phyloP scores from a whole-genome alignment of 2,797 vertebrate genomes.

The Orestias chungarensis region DNA sequence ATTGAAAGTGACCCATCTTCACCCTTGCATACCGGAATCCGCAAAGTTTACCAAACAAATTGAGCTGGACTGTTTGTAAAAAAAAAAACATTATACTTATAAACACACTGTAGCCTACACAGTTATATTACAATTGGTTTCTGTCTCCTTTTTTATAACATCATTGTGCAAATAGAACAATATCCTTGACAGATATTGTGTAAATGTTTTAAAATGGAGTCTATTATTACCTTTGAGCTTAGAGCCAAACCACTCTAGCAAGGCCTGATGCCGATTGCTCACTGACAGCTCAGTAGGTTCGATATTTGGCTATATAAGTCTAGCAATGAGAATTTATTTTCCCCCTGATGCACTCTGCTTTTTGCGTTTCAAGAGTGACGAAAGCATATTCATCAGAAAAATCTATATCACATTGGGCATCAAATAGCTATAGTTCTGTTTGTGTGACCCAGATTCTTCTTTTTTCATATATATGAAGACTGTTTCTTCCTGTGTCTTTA shows the following conservation, averaged over 20 bases:
- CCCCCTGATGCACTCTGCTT: neutral
- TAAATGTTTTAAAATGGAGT: neutral
- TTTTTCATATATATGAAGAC: conserved; percentile 44
- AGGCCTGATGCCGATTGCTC: too few species aligned
- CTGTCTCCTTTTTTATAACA: too few species aligned
- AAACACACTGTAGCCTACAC: too few species aligned
- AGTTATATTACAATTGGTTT: too few species aligned
- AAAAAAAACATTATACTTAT: too few species aligned
- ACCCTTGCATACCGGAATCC: too few species aligned
- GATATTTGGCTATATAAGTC: neutral
- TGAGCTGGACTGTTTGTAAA: too few species aligned
- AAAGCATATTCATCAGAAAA: neutral
- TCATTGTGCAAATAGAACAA: too few species aligned
- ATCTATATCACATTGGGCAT: neutral
- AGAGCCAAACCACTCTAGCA: too few species aligned
- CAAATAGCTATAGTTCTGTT: neutral
- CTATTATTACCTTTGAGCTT: too few species aligned
- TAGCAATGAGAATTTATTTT: neutral
- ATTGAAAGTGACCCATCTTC: neutral
- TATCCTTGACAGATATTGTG: neutral
- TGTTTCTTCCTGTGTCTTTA: conserved; percentile 62
- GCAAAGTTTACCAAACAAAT: too few species aligned
- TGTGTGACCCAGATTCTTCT: conserved; percentile 10
- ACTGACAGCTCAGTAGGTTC: too few species aligned
- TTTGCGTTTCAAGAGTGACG: neutral